Percentiles rank a stretch among this genome's conserved stretches.
These are phyloP conservation scores for Agonum fuliginosum DNA, from an alignment of 2,888 invertebrate genomes.

Conservation along the genomic window DNA sequence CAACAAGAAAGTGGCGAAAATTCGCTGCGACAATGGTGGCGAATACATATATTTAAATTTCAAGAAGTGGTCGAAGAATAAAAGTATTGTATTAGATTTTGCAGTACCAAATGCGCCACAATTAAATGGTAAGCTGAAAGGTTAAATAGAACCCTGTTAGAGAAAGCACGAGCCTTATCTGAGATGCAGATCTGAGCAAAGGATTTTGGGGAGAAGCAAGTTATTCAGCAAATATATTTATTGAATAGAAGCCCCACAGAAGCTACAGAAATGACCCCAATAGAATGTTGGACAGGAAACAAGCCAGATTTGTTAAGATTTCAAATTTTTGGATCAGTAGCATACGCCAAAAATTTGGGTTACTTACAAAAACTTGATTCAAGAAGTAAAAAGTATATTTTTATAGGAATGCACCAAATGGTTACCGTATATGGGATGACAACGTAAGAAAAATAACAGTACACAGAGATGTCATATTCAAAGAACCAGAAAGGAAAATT, in stretches of 20 bases:
- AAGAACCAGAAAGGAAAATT: slow-evolving; percentile 1
- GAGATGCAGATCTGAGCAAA: slow-evolving; percentile 64
- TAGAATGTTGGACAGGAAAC: slow-evolving; percentile 65
- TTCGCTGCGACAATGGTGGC: slow-evolving; percentile 45
- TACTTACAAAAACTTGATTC: slow-evolving; percentile 65
- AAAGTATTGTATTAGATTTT: slow-evolving; percentile 35
- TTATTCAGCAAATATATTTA: slow-evolving; percentile 63
- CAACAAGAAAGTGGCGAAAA: slow-evolving; percentile 39
- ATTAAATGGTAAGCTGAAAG: slow-evolving; percentile 62
- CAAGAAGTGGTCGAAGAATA: neutral
- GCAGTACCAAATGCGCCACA: slow-evolving; percentile 57
- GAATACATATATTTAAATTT: slow-evolving; percentile 25
- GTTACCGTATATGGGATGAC: slow-evolving; percentile 63
- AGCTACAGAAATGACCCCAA: slow-evolving; percentile 64
- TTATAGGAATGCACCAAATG: slow-evolving; percentile 63
- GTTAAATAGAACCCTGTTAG: too few relatives aligned
- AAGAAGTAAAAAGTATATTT: slow-evolving; percentile 64
- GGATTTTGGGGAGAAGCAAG: slow-evolving; percentile 66
- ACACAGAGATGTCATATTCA: slow-evolving; percentile 1
- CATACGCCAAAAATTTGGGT: slow-evolving; percentile 64
- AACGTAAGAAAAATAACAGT: slow-evolving; percentile 58
- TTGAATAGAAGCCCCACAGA: slow-evolving; percentile 65
- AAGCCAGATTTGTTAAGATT: slow-evolving; percentile 66
- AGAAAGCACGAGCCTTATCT: too few relatives aligned
- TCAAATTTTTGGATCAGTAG: slow-evolving; percentile 65